Conservation (phyloP, 2,888 invertebrate genomes). For the Cheilosia vernalis region DNA sequence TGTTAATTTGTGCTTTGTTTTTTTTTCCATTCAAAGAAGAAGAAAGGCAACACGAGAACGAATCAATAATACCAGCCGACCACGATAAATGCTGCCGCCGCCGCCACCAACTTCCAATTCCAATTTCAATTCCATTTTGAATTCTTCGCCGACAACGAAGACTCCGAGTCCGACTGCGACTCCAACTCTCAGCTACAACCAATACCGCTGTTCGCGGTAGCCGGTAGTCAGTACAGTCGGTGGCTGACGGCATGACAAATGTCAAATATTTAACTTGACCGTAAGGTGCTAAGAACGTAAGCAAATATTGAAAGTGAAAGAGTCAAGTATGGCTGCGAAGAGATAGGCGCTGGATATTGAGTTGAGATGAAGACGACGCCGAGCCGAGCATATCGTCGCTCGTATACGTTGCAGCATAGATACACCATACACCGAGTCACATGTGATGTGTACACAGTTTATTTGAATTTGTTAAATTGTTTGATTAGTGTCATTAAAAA, state of each 20-base stretch:
- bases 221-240: constrained; percentile 48
- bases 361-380: constrained; percentile 5
- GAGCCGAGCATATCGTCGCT: constrained; percentile 29
- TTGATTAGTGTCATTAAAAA: constrained; percentile 82
- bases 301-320: constrained; percentile 76
- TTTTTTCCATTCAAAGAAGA: constrained; percentile 8
- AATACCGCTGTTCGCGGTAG: constrained; percentile 19
- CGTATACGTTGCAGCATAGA: constrained; percentile 14
- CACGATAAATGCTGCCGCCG: constrained; percentile 54
- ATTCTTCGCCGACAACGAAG: not conserved
- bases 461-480: constrained; percentile 77
- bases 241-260: constrained; percentile 72
- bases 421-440: constrained; percentile 30
- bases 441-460: constrained; percentile 63
- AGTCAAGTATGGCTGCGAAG: constrained; percentile 28
- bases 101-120: constrained; percentile 33
- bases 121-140: constrained; percentile 18
- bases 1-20: not conserved
- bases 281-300: constrained; percentile 74
- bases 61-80: constrained; percentile 57
- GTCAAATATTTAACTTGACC: constrained; percentile 74
- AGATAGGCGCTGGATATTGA: constrained; percentile 8
- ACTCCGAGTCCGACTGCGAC: not conserved
- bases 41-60: constrained; percentile 10
- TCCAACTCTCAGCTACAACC: constrained; percentile 6